These are phyloP conservation scores for Champsocephalus gunnari DNA, from an alignment of 2,797 vertebrate genomes.

Conservation along the genomic window DNA sequence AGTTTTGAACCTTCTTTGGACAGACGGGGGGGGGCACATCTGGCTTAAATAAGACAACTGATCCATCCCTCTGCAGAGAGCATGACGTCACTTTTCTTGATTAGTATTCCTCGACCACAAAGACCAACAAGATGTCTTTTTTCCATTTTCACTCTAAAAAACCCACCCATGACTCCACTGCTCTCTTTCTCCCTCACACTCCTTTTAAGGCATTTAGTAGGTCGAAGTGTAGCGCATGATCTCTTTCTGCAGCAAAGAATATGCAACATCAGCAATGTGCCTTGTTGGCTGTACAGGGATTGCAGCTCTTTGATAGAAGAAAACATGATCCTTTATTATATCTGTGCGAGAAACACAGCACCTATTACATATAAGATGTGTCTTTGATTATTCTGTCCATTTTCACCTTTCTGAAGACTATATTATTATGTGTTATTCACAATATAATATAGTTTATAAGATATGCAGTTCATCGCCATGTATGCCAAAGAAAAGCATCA, in stretches of 20 bases:
- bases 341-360: conserved; percentile 3
- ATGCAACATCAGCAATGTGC: conserved; percentile 45
- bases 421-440: too few species aligned
- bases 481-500: conserved; percentile 1
- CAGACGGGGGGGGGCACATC: conserved; percentile 27
- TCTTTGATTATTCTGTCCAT: neutral
- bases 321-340: neutral
- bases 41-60: conserved; percentile 15
- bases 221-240: conserved; percentile 1
- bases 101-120: conserved; percentile 36
- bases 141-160: conserved; percentile 8
- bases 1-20: conserved; percentile 1
- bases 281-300: conserved; percentile 2
- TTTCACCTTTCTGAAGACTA: neutral
- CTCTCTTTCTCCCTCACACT: conserved; percentile 21
- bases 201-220: conserved; percentile 51
- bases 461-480: neutral
- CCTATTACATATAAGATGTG: neutral
- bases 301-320: conserved; percentile 11
- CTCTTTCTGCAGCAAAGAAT: conserved; percentile 16
- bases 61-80: conserved; percentile 29
- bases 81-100: conserved; percentile 34
- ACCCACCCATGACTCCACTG: neutral
- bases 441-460: neutral
- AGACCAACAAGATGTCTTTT: neutral